Percentiles rank a stretch among this genome's conserved stretches.
phyloP scores from a whole-genome alignment of 2,113 vertebrate species.

The Chaetura pelagica region DNA sequence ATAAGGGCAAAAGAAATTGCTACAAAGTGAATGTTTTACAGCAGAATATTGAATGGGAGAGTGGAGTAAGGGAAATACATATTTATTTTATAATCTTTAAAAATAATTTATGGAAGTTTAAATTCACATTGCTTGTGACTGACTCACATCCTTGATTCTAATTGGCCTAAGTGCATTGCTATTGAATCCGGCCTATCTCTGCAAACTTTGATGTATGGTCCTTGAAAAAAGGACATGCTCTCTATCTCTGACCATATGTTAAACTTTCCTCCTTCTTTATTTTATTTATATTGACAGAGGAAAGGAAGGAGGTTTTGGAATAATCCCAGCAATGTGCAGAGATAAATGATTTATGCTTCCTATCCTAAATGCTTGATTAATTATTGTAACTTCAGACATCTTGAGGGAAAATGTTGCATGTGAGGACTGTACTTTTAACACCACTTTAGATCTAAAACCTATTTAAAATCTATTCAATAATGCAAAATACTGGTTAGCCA shows the following conservation, averaged over 20 bases:
- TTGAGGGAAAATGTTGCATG: slow-evolving; percentile 7
- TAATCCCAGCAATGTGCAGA: slow-evolving; percentile 1
- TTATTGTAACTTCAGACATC: slow-evolving; percentile 19
- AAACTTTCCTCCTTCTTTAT: background rate
- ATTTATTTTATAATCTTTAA: background rate
- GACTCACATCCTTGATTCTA: background rate
- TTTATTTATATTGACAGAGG: background rate
- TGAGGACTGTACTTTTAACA: background rate
- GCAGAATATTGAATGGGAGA: background rate
- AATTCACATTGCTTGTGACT: background rate
- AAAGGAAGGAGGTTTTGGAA: slow-evolving; percentile 46
- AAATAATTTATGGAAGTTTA: background rate
- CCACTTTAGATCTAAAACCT: background rate
- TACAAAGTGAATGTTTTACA: background rate
- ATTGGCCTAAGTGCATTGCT: background rate
- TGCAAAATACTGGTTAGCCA: background rate
- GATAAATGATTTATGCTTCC: slow-evolving; percentile 42
- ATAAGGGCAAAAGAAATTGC: background rate
- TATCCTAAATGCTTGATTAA: slow-evolving; percentile 34
- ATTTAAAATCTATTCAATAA: background rate
- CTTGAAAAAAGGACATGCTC: background rate
- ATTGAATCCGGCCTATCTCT: background rate
- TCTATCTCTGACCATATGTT: slow-evolving; percentile 17
- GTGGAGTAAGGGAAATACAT: background rate
- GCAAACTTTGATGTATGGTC: slow-evolving; percentile 1